phyloP scores from a whole-genome alignment of 2,888 invertebrate genomes.

The Acrocyrtus sp. region DNA sequence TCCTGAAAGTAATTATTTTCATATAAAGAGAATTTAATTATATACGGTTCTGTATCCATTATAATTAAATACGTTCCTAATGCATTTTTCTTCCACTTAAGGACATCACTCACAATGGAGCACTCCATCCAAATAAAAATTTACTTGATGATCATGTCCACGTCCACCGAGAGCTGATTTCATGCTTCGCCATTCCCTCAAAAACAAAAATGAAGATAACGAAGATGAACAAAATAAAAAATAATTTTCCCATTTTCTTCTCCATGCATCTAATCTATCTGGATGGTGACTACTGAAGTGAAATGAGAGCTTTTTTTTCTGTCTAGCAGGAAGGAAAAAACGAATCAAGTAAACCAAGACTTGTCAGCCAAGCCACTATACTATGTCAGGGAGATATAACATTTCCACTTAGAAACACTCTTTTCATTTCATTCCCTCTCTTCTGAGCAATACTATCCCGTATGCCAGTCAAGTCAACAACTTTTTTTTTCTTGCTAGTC shows the following conservation, averaged over 20 bases:
- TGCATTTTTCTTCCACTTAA: too few species aligned
- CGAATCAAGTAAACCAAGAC: neutral
- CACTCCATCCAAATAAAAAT: neutral
- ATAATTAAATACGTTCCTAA: too few species aligned
- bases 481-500: conserved; percentile 4
- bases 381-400: too few species aligned
- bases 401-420: neutral
- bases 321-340: neutral
- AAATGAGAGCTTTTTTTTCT: neutral
- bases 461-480: conserved; percentile 12
- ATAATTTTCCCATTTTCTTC: neutral
- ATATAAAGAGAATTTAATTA: too few species aligned
- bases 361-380: too few species aligned
- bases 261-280: neutral
- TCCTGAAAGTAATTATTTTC: neutral
- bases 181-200: neutral
- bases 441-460: neutral
- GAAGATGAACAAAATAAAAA: neutral
- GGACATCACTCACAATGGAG: neutral
- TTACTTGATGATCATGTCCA: neutral
- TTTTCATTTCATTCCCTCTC: neutral
- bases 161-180: neutral
- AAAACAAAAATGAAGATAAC: neutral
- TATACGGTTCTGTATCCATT: too few species aligned
- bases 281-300: neutral